Conservation (phyloP, 2,797 vertebrate species). For the Taenioides sp. region DNA sequence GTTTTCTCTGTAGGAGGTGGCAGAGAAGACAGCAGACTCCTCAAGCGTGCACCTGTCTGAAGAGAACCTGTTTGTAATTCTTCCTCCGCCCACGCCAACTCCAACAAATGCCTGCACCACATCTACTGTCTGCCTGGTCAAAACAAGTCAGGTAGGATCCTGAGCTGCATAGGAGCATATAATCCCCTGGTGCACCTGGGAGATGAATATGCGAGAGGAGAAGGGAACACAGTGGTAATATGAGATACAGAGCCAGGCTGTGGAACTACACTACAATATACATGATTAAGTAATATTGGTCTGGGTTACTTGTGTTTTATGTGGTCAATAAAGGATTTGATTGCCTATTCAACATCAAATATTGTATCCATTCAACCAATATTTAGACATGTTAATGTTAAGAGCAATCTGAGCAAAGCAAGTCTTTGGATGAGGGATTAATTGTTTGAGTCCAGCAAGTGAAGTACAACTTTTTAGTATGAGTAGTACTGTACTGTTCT, state of each 20-base stretch:
- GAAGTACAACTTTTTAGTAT: no score
- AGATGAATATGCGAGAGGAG: constrained; percentile 24
- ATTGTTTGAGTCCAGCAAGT: not conserved
- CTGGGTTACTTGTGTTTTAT: not conserved
- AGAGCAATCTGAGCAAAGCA: not conserved
- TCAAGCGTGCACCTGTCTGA: constrained; percentile 58
- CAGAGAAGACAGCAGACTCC: constrained; percentile 42
- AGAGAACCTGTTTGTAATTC: constrained; percentile 56
- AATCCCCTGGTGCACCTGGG: constrained; percentile 37
- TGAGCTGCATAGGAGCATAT: constrained; percentile 11
- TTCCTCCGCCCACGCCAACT: constrained; percentile 53
- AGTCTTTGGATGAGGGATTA: not conserved
- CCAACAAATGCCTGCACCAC: constrained; percentile 33
- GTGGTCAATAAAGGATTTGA: not conserved
- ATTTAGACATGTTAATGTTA: not conserved
- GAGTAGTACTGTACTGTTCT: no score
- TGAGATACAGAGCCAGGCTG: not conserved
- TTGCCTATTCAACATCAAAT: not conserved
- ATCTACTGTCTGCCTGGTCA: constrained; percentile 45
- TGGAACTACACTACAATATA: not conserved
- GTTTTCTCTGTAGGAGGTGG: constrained; percentile 10
- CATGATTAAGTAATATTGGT: constrained; percentile 1
- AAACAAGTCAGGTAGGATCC: constrained; percentile 55
- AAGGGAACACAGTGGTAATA: constrained; percentile 15
- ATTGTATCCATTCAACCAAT: not conserved